A percentile compares a stretch with the other conserved stretches of the same genome.
phyloP scores from a whole-genome alignment of 1,140 invertebrate species.

The Procambarus virginalis region DNA sequence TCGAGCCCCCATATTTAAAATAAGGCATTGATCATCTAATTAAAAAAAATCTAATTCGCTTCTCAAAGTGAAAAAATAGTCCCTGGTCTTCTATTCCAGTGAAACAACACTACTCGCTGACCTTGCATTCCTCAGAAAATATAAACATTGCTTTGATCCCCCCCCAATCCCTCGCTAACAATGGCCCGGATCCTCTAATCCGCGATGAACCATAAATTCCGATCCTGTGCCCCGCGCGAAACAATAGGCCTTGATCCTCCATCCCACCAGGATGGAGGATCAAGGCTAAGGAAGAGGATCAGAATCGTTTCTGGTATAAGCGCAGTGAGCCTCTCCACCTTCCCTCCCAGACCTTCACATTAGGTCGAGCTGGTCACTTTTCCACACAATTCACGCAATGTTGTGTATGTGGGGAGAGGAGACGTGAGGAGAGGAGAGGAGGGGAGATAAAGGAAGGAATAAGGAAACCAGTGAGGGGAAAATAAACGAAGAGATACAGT shows the following conservation, averaged over 20 bases:
- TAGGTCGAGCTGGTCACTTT: conserved; percentile 9
- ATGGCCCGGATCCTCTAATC: background rate
- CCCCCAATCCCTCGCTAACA: background rate
- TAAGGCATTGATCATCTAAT: no score
- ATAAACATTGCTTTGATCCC: no score
- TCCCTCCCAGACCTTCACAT: background rate
- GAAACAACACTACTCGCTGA: no score
- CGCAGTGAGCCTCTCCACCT: background rate
- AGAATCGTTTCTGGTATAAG: background rate
- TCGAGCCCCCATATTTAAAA: no score
- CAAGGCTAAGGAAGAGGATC: background rate
- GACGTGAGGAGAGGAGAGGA: background rate
- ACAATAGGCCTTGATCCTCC: background rate
- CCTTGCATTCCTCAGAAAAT: no score
- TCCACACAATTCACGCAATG: background rate
- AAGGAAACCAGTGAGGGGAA: background rate
- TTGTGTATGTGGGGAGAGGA: background rate
- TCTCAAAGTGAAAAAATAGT: no score
- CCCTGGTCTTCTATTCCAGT: no score
- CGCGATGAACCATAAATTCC: no score
- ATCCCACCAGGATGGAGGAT: background rate
- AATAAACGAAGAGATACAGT: background rate
- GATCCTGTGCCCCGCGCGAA: background rate
- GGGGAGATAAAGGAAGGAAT: background rate
- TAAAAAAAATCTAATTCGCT: no score